These are phyloP conservation scores for Okapia johnstoni DNA, from an alignment of 2,113 vertebrate species.

Conservation along the genomic window DNA sequence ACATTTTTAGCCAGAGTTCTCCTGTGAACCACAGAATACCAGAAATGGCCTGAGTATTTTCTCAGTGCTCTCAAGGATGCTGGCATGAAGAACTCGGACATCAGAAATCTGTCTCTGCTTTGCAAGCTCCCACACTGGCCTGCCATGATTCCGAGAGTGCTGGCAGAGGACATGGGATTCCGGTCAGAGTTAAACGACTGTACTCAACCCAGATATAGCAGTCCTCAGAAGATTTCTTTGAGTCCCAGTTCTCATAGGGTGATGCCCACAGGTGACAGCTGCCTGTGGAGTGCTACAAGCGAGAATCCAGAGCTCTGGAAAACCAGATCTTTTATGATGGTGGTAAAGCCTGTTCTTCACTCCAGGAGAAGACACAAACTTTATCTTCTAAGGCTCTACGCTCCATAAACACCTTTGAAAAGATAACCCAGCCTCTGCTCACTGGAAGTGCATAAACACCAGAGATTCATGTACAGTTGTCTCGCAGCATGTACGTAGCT, in stretches of 20 bases:
- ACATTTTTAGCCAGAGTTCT: background rate
- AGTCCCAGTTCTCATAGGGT: background rate
- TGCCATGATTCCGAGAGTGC: background rate
- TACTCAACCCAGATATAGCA: rapidly evolving
- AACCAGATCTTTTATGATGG: background rate
- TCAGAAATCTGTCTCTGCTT: background rate
- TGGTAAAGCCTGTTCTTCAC: background rate
- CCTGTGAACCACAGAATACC: background rate
- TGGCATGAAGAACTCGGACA: background rate
- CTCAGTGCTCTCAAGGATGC: background rate
- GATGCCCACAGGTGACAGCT: background rate
- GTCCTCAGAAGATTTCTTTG: no score
- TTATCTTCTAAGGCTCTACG: background rate
- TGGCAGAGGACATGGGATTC: background rate
- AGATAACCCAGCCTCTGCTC: background rate
- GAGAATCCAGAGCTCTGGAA: background rate
- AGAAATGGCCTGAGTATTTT: background rate
- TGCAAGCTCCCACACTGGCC: background rate
- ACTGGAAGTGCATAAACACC: rapidly evolving
- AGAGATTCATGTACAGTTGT: background rate
- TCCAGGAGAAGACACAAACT: background rate
- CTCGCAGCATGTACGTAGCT: rapidly evolving
- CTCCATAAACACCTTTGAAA: background rate
- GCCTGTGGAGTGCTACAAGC: background rate
- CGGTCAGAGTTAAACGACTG: background rate